Evolutionary conservation across 2,888 invertebrate species (phyloP).

Genomic region (Acholoe squamosa): DNA sequence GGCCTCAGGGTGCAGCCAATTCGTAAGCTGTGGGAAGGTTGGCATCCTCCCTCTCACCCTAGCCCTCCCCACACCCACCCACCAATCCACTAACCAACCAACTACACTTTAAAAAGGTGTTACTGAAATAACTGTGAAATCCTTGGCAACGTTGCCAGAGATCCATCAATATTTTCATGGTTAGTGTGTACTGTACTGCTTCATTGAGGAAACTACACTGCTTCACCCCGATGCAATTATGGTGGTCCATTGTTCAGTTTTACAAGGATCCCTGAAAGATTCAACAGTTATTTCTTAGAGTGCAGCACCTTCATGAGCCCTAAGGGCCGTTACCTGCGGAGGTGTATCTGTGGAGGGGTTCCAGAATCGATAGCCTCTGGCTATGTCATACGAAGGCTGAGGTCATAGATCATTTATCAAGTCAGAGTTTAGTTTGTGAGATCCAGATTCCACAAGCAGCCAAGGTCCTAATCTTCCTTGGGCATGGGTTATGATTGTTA

Average conservation of each 20-base stretch:
- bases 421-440: neutral
- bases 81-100: neutral
- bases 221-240: too few species aligned
- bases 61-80: neutral
- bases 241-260: too few species aligned
- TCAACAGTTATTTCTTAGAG: too few species aligned
- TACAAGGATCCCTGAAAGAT: too few species aligned
- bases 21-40: neutral
- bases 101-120: neutral
- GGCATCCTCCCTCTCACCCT: neutral
- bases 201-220: too few species aligned
- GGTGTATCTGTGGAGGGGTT: neutral
- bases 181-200: too few species aligned
- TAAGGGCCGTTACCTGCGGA: neutral
- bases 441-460: neutral
- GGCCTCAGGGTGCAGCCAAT: neutral
- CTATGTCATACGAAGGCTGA: neutral
- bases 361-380: constrained; percentile 16
- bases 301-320: neutral
- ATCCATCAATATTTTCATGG: too few species aligned
- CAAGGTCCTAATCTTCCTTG: neutral
- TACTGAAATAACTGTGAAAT: too few species aligned
- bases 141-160: too few species aligned
- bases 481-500: neutral
- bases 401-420: neutral